Conservation (phyloP, 2,888 invertebrate genomes). For the Dusona sp. region DNA sequence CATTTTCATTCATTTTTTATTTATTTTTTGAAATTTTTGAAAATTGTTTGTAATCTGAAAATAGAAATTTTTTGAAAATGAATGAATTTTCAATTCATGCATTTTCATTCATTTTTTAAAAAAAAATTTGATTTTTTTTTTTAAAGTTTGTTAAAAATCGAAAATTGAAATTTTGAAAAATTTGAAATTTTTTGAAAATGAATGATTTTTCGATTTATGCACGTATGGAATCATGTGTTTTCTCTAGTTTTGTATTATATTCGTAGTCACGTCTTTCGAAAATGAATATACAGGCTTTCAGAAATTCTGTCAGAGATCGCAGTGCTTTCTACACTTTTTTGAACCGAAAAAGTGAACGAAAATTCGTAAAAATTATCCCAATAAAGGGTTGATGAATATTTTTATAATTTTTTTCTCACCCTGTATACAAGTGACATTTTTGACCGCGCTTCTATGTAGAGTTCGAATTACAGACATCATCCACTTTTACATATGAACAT, state of each 20-base stretch:
- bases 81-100: too few species aligned
- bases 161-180: too few species aligned
- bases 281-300: neutral
- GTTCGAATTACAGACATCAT: constrained; percentile 15
- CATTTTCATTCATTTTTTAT: too few species aligned
- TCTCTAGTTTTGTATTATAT: neutral
- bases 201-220: too few species aligned
- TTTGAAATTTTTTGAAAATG: too few species aligned
- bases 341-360: neutral
- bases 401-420: neutral
- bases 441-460: neutral
- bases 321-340: too few species aligned
- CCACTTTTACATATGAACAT: neutral
- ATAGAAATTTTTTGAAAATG: too few species aligned
- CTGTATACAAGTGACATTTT: constrained; percentile 1
- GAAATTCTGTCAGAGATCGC: neutral
- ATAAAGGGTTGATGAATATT: neutral
- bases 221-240: neutral
- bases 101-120: too few species aligned
- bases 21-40: too few species aligned
- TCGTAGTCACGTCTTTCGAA: neutral
- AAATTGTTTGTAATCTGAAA: too few species aligned
- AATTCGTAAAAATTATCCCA: neutral
- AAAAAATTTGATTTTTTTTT: too few species aligned
- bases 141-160: too few species aligned